Evolutionary conservation across 2,113 vertebrate species (phyloP).

Genomic region (Carlito syrichta): DNA sequence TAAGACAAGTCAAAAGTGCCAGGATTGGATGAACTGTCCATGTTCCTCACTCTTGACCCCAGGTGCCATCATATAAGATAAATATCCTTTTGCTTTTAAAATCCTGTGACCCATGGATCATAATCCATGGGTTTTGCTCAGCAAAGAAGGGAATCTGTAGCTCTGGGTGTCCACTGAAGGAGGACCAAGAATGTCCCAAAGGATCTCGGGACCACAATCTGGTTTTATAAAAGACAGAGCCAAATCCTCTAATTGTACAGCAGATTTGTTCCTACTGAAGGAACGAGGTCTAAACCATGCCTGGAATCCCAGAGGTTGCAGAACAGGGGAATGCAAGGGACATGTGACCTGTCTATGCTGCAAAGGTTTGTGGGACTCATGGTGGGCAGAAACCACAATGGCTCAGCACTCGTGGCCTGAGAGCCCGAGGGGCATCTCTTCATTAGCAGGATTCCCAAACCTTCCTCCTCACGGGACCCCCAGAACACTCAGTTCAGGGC

Average conservation of each 20-base stretch:
- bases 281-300: background rate
- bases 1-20: background rate
- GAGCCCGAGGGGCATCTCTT: background rate
- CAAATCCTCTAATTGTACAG: too few relatives aligned
- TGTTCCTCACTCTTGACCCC: background rate
- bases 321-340: too few relatives aligned
- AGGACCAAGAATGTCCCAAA: background rate
- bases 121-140: background rate
- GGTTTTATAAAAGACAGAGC: background rate
- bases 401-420: background rate
- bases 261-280: background rate
- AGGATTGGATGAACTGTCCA: background rate
- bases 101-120: background rate
- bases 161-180: background rate
- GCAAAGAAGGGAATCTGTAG: background rate
- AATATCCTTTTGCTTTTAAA: background rate
- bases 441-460: too few relatives aligned
- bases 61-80: background rate
- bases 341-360: fast-evolving
- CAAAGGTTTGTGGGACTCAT: fast-evolving
- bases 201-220: background rate
- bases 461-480: background rate
- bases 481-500: background rate
- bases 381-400: too few relatives aligned
- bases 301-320: background rate